These are phyloP conservation scores for Invenusta paracnida DNA, from an alignment of 2,888 invertebrate genomes.

Conservation along the genomic window DNA sequence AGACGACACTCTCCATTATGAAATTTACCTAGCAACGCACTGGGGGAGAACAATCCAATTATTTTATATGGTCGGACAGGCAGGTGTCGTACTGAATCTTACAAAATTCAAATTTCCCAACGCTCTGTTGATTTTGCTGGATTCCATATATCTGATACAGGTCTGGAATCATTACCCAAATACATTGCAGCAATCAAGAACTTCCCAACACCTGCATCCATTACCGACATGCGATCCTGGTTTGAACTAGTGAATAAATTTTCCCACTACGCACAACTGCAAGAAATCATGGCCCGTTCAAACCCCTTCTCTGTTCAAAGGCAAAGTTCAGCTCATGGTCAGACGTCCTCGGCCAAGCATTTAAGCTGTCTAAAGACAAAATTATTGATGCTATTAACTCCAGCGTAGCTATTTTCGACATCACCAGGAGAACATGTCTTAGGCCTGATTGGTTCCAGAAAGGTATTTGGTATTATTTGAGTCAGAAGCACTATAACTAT, in stretches of 20 bases:
- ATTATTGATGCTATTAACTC: background rate
- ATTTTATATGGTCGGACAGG: background rate
- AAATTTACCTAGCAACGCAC: background rate
- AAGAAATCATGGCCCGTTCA: background rate
- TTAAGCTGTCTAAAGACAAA: background rate
- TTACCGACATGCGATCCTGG: background rate
- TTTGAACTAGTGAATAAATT: background rate
- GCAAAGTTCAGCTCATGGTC: background rate
- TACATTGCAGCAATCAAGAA: background rate
- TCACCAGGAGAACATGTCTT: background rate
- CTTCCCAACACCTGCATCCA: background rate
- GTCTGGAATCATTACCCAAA: too few relatives aligned
- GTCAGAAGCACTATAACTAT: background rate
- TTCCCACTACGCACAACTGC: background rate
- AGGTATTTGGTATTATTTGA: background rate
- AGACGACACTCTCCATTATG: background rate
- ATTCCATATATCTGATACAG: too few relatives aligned
- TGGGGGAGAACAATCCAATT: background rate
- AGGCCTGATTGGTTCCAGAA: background rate
- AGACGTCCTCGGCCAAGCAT: background rate
- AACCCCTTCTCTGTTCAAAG: background rate
- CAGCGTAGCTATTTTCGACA: background rate
- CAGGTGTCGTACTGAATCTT: background rate
- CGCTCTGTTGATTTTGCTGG: too few relatives aligned
- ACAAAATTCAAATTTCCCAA: background rate